A percentile compares a stretch with the other conserved stretches of the same genome.
phyloP scores from a whole-genome alignment of 2,797 vertebrate genomes.

The Apodemus agrarius region DNA sequence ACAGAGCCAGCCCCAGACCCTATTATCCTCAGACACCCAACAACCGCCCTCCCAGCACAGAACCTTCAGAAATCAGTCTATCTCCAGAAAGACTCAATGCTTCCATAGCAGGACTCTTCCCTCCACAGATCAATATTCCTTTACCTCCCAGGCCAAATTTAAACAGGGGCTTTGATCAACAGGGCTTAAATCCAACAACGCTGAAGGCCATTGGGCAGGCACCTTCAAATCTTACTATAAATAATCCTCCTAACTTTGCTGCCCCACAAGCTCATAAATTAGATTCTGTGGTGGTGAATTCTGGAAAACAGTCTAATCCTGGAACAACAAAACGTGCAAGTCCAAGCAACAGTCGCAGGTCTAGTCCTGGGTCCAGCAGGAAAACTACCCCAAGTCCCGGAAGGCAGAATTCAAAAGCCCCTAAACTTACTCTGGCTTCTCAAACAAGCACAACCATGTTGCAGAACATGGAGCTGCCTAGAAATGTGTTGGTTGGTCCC shows the following conservation, averaged over 20 bases:
- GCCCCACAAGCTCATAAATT: slow-evolving; percentile 88
- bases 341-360: slow-evolving; percentile 96
- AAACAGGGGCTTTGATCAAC: slow-evolving; percentile 98
- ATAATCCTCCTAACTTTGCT: slow-evolving; percentile 88
- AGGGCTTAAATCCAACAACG: slow-evolving; percentile 99
- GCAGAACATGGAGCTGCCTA: slow-evolving; percentile 91
- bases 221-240: slow-evolving; percentile 93
- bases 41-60: slow-evolving; percentile 98
- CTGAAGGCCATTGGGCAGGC: slow-evolving; percentile 99
- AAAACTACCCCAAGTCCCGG: slow-evolving; percentile 98
- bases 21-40: slow-evolving; percentile 98
- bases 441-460: slow-evolving; percentile 89
- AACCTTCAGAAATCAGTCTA: slow-evolving; percentile 98
- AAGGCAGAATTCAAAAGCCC: slow-evolving; percentile 93
- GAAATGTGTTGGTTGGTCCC: slow-evolving; percentile 91
- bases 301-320: slow-evolving; percentile 92
- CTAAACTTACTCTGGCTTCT: slow-evolving; percentile 91
- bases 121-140: slow-evolving; percentile 99
- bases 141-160: slow-evolving; percentile 96
- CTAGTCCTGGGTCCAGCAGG: slow-evolving; percentile 96
- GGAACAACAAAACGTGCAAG: slow-evolving; percentile 94
- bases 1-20: slow-evolving; percentile 97
- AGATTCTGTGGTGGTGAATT: slow-evolving; percentile 90
- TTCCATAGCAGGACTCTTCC: slow-evolving; percentile 98
- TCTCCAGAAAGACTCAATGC: slow-evolving; percentile 99